Evolutionary conservation across 2,888 invertebrate genomes (phyloP).

Genomic region (Parnassius apollo): DNA sequence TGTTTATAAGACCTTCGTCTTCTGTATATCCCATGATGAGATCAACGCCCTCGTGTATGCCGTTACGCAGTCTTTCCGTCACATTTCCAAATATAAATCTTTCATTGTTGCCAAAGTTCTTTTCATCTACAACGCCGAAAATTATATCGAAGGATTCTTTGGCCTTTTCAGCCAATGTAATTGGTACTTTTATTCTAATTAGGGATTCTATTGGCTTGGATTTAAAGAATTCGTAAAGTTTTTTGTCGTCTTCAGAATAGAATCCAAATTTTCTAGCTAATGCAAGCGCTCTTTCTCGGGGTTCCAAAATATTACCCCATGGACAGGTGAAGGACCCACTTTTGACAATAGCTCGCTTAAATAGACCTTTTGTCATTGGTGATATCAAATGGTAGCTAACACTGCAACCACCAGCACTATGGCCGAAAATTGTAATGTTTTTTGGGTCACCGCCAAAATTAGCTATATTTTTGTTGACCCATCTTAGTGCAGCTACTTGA

Average conservation of each 20-base stretch:
- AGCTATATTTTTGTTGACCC: slow-evolving; percentile 49
- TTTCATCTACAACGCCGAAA: slow-evolving; percentile 43
- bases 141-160: slow-evolving; percentile 22
- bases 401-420: slow-evolving; percentile 51
- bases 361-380: slow-evolving; percentile 39
- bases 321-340: slow-evolving; percentile 70
- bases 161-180: slow-evolving; percentile 30
- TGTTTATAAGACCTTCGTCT: slow-evolving; percentile 80
- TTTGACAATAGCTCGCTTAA: slow-evolving; percentile 36
- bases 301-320: slow-evolving; percentile 70
- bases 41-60: slow-evolving; percentile 77
- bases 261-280: slow-evolving; percentile 40
- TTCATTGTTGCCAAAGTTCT: slow-evolving; percentile 43
- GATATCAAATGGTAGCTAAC: slow-evolving; percentile 52
- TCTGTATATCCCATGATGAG: slow-evolving; percentile 85
- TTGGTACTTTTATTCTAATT: slow-evolving; percentile 26
- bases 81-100: slow-evolving; percentile 46
- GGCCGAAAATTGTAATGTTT: slow-evolving; percentile 54
- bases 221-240: slow-evolving; percentile 39
- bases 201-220: slow-evolving; percentile 32
- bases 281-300: slow-evolving; percentile 59
- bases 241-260: slow-evolving; percentile 36
- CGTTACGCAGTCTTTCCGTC: slow-evolving; percentile 57
- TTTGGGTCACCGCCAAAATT: slow-evolving; percentile 57
- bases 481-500: slow-evolving; percentile 47